These are phyloP conservation scores for Himalopsyche japonica DNA, from an alignment of 2,888 invertebrate genomes.

Conservation along the genomic window DNA sequence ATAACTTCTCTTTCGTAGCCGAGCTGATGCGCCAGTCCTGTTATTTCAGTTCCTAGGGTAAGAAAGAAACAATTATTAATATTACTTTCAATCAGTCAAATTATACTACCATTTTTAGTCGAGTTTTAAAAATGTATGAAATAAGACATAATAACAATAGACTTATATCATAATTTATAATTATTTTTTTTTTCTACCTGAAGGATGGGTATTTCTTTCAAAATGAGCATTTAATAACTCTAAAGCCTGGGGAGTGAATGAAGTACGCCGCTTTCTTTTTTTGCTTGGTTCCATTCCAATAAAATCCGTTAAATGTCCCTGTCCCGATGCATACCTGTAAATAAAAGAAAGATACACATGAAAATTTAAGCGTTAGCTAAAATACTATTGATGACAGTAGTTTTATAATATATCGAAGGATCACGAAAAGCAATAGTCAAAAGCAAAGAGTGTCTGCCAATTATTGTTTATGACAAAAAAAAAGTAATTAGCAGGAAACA, in stretches of 20 bases:
- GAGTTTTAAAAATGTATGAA: too few relatives aligned
- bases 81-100: neutral
- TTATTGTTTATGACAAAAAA: too few relatives aligned
- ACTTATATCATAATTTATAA: too few relatives aligned
- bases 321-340: constrained; percentile 84
- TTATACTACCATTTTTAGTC: too few relatives aligned
- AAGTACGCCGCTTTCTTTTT: constrained; percentile 94
- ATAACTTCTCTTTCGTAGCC: constrained; percentile 98
- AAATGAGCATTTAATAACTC: constrained; percentile 95
- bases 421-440: too few relatives aligned
- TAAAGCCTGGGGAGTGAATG: constrained; percentile 95
- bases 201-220: constrained; percentile 96
- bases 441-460: too few relatives aligned
- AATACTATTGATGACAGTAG: too few relatives aligned
- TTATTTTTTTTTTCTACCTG: constrained; percentile 66
- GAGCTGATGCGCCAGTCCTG: constrained; percentile 90
- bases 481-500: too few relatives aligned
- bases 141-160: too few relatives aligned
- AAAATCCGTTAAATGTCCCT: constrained; percentile 93
- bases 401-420: too few relatives aligned
- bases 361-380: neutral
- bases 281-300: constrained; percentile 96
- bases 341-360: neutral
- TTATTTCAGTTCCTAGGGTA: constrained; percentile 90
- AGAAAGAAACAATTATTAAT: neutral